These are phyloP conservation scores for Pheucticus melanocephalus DNA, from an alignment of 2,113 vertebrate genomes.

Conservation along the genomic window DNA sequence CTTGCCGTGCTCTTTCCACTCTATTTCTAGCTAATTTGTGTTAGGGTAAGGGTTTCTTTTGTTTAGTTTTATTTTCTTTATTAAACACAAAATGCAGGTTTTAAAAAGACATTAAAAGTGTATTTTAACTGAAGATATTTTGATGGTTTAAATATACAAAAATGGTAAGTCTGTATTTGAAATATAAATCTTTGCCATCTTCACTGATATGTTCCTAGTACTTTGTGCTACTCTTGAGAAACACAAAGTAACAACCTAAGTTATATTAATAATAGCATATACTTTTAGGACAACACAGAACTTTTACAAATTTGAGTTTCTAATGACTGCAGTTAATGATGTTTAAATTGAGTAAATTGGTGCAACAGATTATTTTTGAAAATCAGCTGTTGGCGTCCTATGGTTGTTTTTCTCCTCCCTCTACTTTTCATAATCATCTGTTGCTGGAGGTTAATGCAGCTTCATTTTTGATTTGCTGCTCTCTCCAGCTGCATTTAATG, in stretches of 20 bases:
- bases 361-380: neutral
- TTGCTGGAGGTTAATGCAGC: neutral
- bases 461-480: neutral
- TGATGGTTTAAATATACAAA: neutral
- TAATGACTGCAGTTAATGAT: neutral
- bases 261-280: neutral
- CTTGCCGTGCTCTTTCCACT: neutral
- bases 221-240: neutral
- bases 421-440: neutral
- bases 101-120: neutral
- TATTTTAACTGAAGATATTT: neutral
- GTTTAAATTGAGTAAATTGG: neutral
- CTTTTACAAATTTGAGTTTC: neutral
- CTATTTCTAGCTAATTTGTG: neutral
- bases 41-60: neutral
- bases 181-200: neutral
- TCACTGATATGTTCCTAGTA: neutral
- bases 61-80: neutral
- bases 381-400: neutral
- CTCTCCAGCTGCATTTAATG: neutral
- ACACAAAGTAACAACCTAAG: neutral
- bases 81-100: neutral
- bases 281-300: neutral
- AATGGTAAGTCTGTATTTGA: neutral
- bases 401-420: rapidly evolving